Conservation (phyloP, 2,888 invertebrate genomes). For the Mycalesis mineus region DNA sequence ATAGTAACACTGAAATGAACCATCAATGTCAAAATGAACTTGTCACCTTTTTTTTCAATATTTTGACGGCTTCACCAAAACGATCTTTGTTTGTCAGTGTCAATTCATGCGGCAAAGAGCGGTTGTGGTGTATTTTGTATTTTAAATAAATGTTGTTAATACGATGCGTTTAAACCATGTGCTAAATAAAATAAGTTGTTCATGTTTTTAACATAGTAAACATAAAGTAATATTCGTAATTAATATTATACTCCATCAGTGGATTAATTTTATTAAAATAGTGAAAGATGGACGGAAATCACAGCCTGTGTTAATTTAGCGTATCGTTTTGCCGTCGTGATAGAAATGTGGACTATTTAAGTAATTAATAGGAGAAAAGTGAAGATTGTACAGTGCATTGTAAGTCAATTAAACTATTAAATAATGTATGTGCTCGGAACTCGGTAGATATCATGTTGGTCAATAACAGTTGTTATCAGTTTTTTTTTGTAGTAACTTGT, state of each 20-base stretch:
- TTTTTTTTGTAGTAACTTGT: slow-evolving; percentile 2
- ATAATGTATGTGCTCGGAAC: slow-evolving; percentile 9
- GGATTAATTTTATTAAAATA: slow-evolving; percentile 29
- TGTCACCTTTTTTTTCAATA: background rate
- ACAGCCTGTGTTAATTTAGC: slow-evolving; percentile 48
- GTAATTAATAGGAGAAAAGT: slow-evolving; percentile 30
- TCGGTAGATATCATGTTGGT: slow-evolving; percentile 1
- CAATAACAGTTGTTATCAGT: slow-evolving; percentile 16
- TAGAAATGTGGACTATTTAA: slow-evolving; percentile 62
- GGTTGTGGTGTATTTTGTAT: slow-evolving; percentile 29
- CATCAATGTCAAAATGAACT: background rate
- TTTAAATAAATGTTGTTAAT: slow-evolving; percentile 29
- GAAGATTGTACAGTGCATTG: slow-evolving; percentile 48
- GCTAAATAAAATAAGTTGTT: slow-evolving; percentile 7
- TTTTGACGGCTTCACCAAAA: background rate
- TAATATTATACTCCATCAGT: background rate
- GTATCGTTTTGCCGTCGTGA: slow-evolving; percentile 46
- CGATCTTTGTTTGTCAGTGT: slow-evolving; percentile 31
- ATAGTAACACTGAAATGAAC: background rate
- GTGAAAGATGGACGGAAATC: slow-evolving; percentile 63
- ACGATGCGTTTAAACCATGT: slow-evolving; percentile 24
- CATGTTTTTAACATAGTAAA: background rate
- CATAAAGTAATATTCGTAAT: background rate
- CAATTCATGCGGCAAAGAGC: slow-evolving; percentile 31
- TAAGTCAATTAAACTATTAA: slow-evolving; percentile 31